Percentiles rank a stretch among this genome's conserved stretches.
Conservation (phyloP, 2,113 vertebrate genomes). For the Formicarius rufipectus region DNA sequence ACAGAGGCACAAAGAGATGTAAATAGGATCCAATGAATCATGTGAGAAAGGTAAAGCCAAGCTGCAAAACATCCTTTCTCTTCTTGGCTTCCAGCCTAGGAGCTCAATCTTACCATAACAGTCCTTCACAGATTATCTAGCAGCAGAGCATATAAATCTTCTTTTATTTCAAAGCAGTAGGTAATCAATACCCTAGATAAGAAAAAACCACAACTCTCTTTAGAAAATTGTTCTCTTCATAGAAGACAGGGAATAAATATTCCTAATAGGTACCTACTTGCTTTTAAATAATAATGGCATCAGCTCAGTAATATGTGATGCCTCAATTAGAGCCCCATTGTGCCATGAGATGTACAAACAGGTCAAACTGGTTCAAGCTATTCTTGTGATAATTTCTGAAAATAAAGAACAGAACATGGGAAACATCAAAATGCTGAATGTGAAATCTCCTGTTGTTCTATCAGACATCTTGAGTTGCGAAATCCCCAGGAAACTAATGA, state of each 20-base stretch:
- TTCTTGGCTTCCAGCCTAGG: constrained; percentile 41
- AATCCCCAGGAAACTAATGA: neutral
- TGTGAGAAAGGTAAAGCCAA: constrained; percentile 36
- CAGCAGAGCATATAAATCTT: constrained; percentile 31
- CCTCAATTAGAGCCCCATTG: constrained; percentile 44
- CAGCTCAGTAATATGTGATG: constrained; percentile 30
- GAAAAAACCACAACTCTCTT: constrained; percentile 18
- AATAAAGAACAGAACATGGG: constrained; percentile 25
- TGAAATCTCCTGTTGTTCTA: neutral
- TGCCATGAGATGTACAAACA: constrained; percentile 43
- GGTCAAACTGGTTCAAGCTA: constrained; percentile 45
- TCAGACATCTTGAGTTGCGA: neutral
- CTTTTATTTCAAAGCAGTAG: constrained; percentile 60
- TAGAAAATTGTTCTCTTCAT: constrained; percentile 52
- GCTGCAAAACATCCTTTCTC: constrained; percentile 5
- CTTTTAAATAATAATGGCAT: constrained; percentile 69
- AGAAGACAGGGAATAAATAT: constrained; percentile 22
- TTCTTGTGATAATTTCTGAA: constrained; percentile 39
- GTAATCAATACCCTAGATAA: constrained; percentile 51
- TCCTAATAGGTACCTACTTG: constrained; percentile 40
- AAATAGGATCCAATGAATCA: constrained; percentile 49
- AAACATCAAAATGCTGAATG: constrained; percentile 5
- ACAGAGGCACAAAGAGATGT: constrained; percentile 46
- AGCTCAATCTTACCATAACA: constrained; percentile 23
- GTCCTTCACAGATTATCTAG: constrained; percentile 23